These are phyloP conservation scores for Agrilus biguttatus DNA, from an alignment of 2,888 invertebrate species.

Conservation along the genomic window DNA sequence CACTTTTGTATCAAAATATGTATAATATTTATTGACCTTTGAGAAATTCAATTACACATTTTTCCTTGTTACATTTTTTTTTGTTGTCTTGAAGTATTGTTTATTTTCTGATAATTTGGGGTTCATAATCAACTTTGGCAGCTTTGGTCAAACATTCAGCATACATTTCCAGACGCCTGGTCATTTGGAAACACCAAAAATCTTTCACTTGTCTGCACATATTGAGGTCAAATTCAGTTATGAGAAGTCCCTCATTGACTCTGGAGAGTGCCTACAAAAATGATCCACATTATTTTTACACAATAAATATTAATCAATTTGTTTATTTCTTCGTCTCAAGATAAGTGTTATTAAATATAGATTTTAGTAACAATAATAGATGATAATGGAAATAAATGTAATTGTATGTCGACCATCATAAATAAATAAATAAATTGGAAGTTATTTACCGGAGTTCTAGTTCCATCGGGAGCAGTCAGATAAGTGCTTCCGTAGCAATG, in stretches of 20 bases:
- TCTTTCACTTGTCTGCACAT: conserved; percentile 87
- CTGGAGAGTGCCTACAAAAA: conserved; percentile 19
- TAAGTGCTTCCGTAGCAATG: conserved; percentile 95
- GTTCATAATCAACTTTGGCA: conserved; percentile 56
- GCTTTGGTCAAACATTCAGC: conserved; percentile 61
- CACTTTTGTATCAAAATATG: no score
- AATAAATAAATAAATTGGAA: conserved; percentile 5
- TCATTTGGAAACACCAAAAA: conserved; percentile 91
- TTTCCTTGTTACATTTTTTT: no score
- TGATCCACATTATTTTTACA: neutral
- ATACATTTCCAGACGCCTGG: conserved; percentile 80
- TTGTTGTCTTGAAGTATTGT: no score
- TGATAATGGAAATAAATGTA: no score
- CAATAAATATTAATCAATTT: neutral
- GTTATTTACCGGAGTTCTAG: conserved; percentile 63
- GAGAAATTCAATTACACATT: no score
- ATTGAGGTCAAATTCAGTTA: conserved; percentile 85
- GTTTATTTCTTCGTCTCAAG: no score
- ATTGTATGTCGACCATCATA: neutral
- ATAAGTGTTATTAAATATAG: no score
- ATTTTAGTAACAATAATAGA: no score
- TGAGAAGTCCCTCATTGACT: conserved; percentile 51
- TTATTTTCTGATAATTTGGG: conserved; percentile 50
- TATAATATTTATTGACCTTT: no score
- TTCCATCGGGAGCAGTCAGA: conserved; percentile 85